Evolutionary conservation across 2,113 vertebrate species (phyloP).

Genomic region (Neoarius graeffei): DNA sequence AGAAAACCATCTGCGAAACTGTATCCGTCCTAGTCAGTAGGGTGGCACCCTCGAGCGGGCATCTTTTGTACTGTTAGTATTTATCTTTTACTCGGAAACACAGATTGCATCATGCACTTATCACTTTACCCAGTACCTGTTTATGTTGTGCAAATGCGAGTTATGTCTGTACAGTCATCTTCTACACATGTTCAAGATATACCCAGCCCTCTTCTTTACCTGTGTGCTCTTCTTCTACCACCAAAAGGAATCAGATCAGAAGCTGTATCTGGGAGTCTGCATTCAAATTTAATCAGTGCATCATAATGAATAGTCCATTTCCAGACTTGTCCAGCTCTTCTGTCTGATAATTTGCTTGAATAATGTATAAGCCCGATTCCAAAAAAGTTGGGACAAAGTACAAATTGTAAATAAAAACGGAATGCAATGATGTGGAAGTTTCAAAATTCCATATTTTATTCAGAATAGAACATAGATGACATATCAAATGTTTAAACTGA

Average conservation of each 20-base stretch:
- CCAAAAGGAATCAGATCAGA: neutral
- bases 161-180: neutral
- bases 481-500: no score
- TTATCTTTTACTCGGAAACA: neutral
- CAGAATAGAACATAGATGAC: no score
- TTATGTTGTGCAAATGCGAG: neutral
- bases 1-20: neutral
- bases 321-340: neutral
- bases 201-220: neutral
- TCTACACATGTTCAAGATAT: neutral
- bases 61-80: neutral
- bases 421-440: no score
- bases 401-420: no score
- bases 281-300: neutral
- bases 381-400: no score
- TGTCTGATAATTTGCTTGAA: neutral
- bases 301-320: neutral
- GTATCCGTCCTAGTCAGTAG: neutral
- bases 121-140: neutral
- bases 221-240: neutral
- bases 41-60: neutral
- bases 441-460: no score
- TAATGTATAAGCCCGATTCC: neutral
- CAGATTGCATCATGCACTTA: neutral
- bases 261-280: neutral